Evolutionary conservation across 2,113 vertebrate species (phyloP).

Genomic region (Campylomormyrus tamandua): DNA sequence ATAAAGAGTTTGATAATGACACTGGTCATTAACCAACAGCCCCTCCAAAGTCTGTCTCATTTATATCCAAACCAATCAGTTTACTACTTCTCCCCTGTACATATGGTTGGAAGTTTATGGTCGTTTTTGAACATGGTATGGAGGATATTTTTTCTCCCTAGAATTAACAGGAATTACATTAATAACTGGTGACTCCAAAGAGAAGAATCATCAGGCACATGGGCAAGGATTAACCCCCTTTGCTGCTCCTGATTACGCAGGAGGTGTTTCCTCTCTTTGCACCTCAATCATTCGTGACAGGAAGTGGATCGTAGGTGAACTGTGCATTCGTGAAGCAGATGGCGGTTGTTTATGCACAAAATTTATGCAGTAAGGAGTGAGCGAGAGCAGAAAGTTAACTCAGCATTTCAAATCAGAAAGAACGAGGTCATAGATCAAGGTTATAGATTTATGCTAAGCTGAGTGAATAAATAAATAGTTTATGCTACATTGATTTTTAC

Average conservation of each 20-base stretch:
- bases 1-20: neutral
- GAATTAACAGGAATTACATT: neutral
- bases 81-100: neutral
- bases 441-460: slow-evolving; percentile 6
- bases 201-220: neutral
- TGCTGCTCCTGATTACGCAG: neutral
- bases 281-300: neutral
- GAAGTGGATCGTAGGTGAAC: neutral
- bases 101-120: neutral
- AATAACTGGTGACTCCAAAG: neutral
- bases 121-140: neutral
- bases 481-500: neutral
- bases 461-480: neutral
- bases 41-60: neutral
- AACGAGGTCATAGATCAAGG: neutral
- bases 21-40: neutral
- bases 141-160: neutral
- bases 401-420: neutral
- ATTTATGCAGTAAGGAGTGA: neutral
- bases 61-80: neutral
- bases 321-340: neutral
- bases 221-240: neutral
- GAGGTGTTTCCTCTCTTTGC: neutral
- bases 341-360: neutral
- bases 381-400: neutral